Evolutionary conservation across 2,113 vertebrate species (phyloP), one percentile per base, ranked within the genome.

Genomic region (Erythrocebus patas): DNA sequence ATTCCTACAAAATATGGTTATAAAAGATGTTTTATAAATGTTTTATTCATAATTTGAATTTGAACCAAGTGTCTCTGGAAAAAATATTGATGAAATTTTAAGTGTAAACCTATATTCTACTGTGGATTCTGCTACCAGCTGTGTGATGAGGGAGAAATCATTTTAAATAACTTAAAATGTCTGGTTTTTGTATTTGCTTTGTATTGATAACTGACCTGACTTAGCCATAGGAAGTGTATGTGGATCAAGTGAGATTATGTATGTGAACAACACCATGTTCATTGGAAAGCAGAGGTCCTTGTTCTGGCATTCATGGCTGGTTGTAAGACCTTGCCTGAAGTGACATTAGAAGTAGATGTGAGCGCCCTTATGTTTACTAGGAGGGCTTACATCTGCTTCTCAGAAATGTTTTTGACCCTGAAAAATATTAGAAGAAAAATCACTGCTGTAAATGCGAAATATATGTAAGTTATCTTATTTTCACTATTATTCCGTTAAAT

Each of bases 81-180:
- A 22, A 52, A 82, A 81, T 81, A 73, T 64, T 64, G 27, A 64
- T 78, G 45, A 93, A 84, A 86, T 89, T 91, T 66, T 81, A 48
- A 66, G 72, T 25, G 43, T 45, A 93, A 83, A 61, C 9, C 17
- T 82, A 2, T 89, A 59, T 86, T 92, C 25, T 66, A 85, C 80
- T 92, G 87, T 92, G 57, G 27, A 40, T 95, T 90, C 70, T 88
- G 75, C 40, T 81, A 76, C 87, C 84, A 92, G 64, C 38, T 96
- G 79, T 92, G 87, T 66, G 79, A 52, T 64, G 27, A 61, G 50
- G 35, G n/a, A 95, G 40, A 95, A 81, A 73, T 93, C 45, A 52
- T 87, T 93, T 89, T 45, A 86, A 97, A 91, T 89, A 75, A 78
- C 66, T 84, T 86, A 35, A 55, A 91, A 92, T 59, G 61, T 35